These are phyloP conservation scores for Notospermus geniculatus DNA, from an alignment of 1,140 invertebrate species.

Conservation along the genomic window DNA sequence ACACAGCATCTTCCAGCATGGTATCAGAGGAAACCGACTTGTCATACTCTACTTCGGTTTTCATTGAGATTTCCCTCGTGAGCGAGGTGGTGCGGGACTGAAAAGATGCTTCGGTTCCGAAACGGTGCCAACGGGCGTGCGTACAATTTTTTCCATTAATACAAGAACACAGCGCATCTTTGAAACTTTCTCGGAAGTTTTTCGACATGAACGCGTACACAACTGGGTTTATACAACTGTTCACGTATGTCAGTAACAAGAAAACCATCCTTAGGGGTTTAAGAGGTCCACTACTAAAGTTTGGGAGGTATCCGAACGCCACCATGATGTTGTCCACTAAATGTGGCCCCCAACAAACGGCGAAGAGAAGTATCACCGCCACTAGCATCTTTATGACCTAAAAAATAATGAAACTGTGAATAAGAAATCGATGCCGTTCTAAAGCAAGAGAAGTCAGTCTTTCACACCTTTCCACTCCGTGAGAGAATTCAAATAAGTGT, in stretches of 20 bases:
- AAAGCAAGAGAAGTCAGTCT: no score
- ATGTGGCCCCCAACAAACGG: conserved; percentile 60
- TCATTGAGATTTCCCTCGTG: background rate
- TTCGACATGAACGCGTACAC: conserved; percentile 80
- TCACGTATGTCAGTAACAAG: conserved; percentile 61
- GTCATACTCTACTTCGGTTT: conserved; percentile 2
- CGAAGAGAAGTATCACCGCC: conserved; percentile 57
- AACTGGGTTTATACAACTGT: conserved; percentile 74
- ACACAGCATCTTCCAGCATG: background rate
- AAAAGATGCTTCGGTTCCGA: background rate
- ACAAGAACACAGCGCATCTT: conserved; percentile 54
- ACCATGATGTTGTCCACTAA: conserved; percentile 47
- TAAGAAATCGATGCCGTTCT: no score
- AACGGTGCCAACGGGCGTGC: background rate
- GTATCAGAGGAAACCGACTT: background rate
- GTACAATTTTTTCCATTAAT: conserved; percentile 6
- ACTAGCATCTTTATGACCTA: conserved; percentile 61
- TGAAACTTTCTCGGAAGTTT: conserved; percentile 70
- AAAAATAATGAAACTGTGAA: conserved; percentile 13
- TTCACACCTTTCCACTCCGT: no score
- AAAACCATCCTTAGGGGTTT: conserved; percentile 67
- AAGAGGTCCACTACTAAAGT: conserved; percentile 58
- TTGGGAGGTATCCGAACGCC: conserved; percentile 61
- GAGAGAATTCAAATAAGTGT: no score
- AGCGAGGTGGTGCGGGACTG: background rate